Evolutionary conservation across 2,888 invertebrate species (phyloP).

Genomic region (Stramonita haemastoma): DNA sequence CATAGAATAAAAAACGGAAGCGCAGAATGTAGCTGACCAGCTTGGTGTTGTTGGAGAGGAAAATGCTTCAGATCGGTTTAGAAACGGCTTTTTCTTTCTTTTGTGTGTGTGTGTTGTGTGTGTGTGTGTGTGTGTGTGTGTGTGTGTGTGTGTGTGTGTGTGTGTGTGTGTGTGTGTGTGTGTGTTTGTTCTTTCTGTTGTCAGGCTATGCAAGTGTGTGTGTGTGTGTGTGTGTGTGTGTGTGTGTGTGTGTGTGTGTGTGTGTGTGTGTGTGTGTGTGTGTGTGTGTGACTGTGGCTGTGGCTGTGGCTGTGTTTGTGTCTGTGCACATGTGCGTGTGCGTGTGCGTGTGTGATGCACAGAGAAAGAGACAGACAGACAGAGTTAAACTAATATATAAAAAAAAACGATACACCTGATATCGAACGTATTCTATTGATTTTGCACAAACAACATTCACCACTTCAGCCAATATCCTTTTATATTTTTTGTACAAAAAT

Average conservation of each 20-base stretch:
- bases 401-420: too few species aligned
- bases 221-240: constrained; percentile 31
- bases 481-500: too few species aligned
- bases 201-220: constrained; percentile 9
- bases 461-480: too few species aligned
- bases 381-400: too few species aligned
- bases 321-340: neutral
- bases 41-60: neutral
- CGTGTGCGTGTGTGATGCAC: neutral
- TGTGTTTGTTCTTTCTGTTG: neutral
- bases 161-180: constrained; percentile 18
- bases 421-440: too few species aligned
- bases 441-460: too few species aligned
- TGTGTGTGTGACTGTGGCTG: constrained; percentile 18
- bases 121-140: constrained; percentile 10
- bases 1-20: neutral
- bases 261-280: constrained; percentile 26
- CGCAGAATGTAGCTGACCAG: neutral
- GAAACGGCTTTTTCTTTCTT: neutral
- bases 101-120: constrained; percentile 18
- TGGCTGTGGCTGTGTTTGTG: neutral
- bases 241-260: constrained; percentile 1
- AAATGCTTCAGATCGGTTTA: neutral
- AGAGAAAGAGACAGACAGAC: too few species aligned
- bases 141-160: constrained; percentile 32